Evolutionary conservation across 2,797 vertebrate species (phyloP), one percentile per base, ranked within the genome.

Genomic region (Myotis findleyi): DNA sequence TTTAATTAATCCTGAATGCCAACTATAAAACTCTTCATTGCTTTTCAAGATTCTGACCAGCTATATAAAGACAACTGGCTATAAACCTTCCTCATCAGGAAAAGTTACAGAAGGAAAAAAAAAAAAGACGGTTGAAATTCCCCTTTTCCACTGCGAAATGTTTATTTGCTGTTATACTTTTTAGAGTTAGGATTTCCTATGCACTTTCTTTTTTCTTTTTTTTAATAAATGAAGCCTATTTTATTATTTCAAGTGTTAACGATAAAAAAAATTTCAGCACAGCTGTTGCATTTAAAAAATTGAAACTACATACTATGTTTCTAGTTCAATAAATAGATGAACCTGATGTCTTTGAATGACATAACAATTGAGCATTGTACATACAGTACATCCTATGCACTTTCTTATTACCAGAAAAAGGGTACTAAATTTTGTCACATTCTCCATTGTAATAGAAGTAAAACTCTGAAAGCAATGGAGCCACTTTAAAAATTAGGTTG

Each of bases 241-340:
- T 99, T 99, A 98, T 99, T 99, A 99, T 98, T 98, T 98, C 98
- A 99, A 99, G 98, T 98, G 99, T 99, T 98, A 99, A 99, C 99
- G 98, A 98, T 99, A 99, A 98, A 99, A 99, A 99, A 99, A 98
- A 98, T 97, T 98, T 98, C 99, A 99, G 99, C 99, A 99, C 98
- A 99, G 99, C 99, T 99, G 99, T 99, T 99, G 98, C 98, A 98
- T 99, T 99, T 98, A 98, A 98, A 99, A 98, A 98, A 98, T 98
- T 98, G 98, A 98, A 98, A 98, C 98, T 99, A 98, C 98, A 98
- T 98, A 98, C 98, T 99, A 98, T 97, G 97, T 97, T 98, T 98
- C 99, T 99, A 98, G 98, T 98, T 99, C 98, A 97, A 98, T 98
- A 98, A 98, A 98, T 98, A 98, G 98, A 99, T 98, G 98, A 98